Percentiles rank a stretch among this genome's conserved stretches.
phyloP scores from a whole-genome alignment of 1,140 invertebrate genomes.

The Propsilocerus akamusi region DNA sequence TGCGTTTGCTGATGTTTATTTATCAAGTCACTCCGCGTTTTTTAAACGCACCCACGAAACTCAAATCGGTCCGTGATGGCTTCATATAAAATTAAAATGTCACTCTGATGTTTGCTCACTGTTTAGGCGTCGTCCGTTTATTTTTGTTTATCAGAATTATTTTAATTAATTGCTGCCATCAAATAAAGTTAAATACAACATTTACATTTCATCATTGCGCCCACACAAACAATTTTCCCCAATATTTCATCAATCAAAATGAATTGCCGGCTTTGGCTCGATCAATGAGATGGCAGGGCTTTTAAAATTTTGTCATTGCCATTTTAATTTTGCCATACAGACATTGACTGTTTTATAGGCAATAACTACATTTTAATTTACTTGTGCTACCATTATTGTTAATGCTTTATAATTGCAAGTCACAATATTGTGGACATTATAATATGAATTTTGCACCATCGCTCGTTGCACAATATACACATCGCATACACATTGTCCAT shows the following conservation, averaged over 20 bases:
- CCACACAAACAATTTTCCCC: neutral
- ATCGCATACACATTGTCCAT: no score
- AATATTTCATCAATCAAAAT: neutral
- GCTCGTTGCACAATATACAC: no score
- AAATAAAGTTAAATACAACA: neutral
- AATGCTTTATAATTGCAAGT: slow-evolving; percentile 4
- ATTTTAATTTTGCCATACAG: no score
- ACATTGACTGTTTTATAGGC: neutral
- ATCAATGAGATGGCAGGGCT: no score
- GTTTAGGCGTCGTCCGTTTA: neutral
- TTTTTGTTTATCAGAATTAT: neutral
- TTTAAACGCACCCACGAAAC: no score
- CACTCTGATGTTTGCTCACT: neutral
- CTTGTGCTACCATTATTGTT: slow-evolving; percentile 2
- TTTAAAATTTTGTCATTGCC: no score
- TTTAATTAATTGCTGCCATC: slow-evolving; percentile 3
- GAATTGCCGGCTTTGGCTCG: no score
- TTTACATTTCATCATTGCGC: neutral
- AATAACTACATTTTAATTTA: slow-evolving; percentile 4
- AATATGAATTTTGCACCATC: neutral
- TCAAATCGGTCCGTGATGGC: no score
- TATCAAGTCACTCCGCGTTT: no score
- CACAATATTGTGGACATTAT: neutral
- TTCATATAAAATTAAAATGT: slow-evolving; percentile 2
- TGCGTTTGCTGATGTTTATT: no score